These are phyloP conservation scores for Vulpes lagopus DNA, from an alignment of 2,113 vertebrate genomes.

Conservation along the genomic window DNA sequence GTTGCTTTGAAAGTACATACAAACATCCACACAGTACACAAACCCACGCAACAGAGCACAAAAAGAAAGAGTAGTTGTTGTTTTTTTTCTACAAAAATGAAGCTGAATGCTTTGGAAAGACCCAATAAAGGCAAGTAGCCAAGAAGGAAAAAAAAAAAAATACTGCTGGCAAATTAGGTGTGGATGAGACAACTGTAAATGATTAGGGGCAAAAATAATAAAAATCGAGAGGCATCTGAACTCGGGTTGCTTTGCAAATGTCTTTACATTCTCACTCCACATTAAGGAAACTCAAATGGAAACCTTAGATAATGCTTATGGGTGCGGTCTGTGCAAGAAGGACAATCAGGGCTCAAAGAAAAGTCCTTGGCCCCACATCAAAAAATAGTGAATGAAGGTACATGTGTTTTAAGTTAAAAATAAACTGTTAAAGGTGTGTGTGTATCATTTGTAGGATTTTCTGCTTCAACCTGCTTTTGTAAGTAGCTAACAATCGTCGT, in stretches of 20 bases:
- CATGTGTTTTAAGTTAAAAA: conserved; percentile 69
- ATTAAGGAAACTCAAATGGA: conserved; percentile 45
- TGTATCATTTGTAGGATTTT: not conserved
- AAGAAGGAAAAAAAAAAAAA: not conserved
- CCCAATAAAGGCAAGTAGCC: conserved; percentile 42
- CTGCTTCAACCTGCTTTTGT: not conserved
- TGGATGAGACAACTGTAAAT: conserved; percentile 65
- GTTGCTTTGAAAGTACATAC: not conserved
- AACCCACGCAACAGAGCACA: not conserved
- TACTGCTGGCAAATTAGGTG: conserved; percentile 67
- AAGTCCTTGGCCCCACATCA: conserved; percentile 54
- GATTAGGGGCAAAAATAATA: conserved; percentile 61
- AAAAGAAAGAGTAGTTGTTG: not conserved
- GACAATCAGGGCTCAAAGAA: conserved; percentile 56
- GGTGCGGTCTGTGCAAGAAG: conserved; percentile 26
- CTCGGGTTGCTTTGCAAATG: conserved; percentile 30
- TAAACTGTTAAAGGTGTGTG: conserved; percentile 46
- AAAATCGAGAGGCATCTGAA: conserved; percentile 36
- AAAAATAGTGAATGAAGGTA: not conserved
- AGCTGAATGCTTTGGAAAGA: conserved; percentile 50
- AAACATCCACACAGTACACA: not conserved
- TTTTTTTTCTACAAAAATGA: conserved; percentile 24
- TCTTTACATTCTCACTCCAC: conserved; percentile 54
- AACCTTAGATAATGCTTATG: conserved; percentile 19
- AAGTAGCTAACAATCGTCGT: conserved; percentile 9